These are phyloP conservation scores for Orchestia grillus DNA, from an alignment of 1,140 invertebrate genomes.

Conservation along the genomic window DNA sequence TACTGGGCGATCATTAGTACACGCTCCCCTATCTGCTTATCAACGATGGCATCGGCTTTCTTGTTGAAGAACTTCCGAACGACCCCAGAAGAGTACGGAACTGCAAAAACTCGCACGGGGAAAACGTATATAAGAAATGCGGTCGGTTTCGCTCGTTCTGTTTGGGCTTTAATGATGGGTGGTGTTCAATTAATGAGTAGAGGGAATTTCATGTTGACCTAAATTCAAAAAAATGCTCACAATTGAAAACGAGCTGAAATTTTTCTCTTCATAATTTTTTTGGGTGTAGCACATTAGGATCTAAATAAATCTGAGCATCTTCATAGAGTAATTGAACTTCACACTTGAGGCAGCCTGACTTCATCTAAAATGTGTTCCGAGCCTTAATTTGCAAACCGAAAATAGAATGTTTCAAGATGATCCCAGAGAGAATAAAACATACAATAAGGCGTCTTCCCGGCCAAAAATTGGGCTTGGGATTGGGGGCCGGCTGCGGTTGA, in stretches of 20 bases:
- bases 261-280: no score
- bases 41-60: background rate
- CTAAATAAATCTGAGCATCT: background rate
- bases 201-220: background rate
- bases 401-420: no score
- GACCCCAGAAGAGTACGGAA: background rate
- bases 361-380: background rate
- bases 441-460: no score
- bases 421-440: no score
- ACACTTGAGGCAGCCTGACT: background rate
- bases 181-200: background rate
- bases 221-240: background rate
- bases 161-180: background rate
- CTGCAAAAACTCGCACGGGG: background rate
- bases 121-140: background rate
- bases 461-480: no score
- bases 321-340: background rate
- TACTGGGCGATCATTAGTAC: constrained; percentile 22
- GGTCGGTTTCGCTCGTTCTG: background rate
- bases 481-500: no score
- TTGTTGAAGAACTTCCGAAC: background rate
- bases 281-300: background rate
- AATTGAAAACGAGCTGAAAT: no score
- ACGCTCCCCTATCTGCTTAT: background rate
- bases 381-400: background rate